A percentile compares a stretch with the other conserved stretches of the same genome.
Conservation (phyloP, 2,113 vertebrate species). For the Nestor notabilis region DNA sequence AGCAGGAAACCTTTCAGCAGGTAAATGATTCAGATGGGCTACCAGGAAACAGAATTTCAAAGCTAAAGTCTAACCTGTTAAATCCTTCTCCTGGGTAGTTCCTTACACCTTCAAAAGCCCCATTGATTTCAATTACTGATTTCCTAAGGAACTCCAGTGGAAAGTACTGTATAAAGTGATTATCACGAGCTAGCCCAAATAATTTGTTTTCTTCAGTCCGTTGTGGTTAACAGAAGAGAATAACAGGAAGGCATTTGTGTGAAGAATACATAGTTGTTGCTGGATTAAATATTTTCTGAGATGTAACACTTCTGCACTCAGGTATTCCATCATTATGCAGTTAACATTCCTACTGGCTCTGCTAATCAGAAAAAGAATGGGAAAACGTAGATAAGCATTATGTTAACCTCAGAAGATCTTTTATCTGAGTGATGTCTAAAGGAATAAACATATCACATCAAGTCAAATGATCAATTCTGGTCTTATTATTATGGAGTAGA, state of each 20-base stretch:
- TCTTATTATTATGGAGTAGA: not conserved
- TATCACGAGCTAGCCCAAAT: not conserved
- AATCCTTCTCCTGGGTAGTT: not conserved
- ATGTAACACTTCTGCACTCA: not conserved
- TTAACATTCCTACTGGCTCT: not conserved
- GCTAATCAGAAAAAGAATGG: not conserved
- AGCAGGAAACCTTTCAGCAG: not conserved
- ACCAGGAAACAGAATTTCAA: not conserved
- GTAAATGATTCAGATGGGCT: not conserved
- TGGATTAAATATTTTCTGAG: not conserved
- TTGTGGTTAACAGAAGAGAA: not conserved
- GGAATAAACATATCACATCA: not conserved
- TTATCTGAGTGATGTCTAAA: not conserved
- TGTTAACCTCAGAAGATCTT: not conserved
- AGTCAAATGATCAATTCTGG: not conserved
- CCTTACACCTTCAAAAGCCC: not conserved
- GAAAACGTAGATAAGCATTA: not conserved
- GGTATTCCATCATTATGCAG: not conserved
- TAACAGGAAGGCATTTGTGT: not conserved
- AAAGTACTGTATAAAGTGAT: not conserved
- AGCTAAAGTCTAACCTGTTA: not conserved
- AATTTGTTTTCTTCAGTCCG: not conserved
- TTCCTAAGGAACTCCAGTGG: not conserved
- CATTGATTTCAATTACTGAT: not conserved
- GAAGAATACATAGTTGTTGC: not conserved